phyloP scores from a whole-genome alignment of 2,888 invertebrate species.

The Prenolepis imparis region DNA sequence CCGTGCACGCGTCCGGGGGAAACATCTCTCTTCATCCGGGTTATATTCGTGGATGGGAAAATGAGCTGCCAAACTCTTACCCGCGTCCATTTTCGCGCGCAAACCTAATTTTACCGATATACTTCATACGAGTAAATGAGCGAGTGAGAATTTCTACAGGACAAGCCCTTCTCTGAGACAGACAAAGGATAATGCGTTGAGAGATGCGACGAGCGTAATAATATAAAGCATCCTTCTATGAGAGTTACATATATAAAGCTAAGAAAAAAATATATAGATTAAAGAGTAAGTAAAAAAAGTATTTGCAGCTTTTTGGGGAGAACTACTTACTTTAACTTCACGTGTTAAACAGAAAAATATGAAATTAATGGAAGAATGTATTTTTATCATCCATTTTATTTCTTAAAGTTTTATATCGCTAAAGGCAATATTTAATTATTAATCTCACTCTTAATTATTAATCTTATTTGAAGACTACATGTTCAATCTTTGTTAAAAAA shows the following conservation, averaged over 20 bases:
- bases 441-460: background rate
- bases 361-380: background rate
- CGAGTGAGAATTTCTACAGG: constrained; percentile 1
- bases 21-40: constrained; percentile 34
- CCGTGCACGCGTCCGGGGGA: constrained; percentile 13
- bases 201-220: background rate
- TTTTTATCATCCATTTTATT: background rate
- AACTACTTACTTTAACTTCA: background rate
- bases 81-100: constrained; percentile 27
- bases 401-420: background rate
- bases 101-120: constrained; percentile 34
- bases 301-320: background rate
- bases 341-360: background rate
- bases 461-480: no score
- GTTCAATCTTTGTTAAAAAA: no score
- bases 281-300: background rate
- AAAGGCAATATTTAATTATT: background rate
- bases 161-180: background rate
- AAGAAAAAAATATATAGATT: background rate
- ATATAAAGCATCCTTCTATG: background rate
- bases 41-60: constrained; percentile 49
- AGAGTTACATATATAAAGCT: background rate
- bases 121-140: constrained; percentile 19
- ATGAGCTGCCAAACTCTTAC: constrained; percentile 40
- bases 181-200: background rate